These are phyloP conservation scores for Dasyurus viverrinus DNA, from an alignment of 2,113 vertebrate genomes.

Conservation along the genomic window DNA sequence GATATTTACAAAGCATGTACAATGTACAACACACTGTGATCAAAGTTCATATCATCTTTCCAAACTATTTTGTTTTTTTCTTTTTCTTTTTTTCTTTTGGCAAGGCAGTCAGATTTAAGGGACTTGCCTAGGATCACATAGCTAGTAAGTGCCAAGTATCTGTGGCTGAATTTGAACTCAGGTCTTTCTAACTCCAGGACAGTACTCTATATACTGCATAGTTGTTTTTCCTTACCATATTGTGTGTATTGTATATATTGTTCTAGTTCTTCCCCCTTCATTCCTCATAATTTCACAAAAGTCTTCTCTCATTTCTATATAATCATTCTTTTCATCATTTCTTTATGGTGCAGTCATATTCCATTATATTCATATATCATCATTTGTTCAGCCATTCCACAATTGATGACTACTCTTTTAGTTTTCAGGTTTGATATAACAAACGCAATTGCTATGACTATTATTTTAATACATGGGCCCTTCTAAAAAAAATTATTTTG, in stretches of 20 bases:
- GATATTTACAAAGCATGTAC: background rate
- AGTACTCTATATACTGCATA: background rate
- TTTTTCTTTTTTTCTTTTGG: too few species aligned
- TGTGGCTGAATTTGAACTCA: too few species aligned
- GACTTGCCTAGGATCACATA: too few species aligned
- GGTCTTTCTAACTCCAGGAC: too few species aligned
- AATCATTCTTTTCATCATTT: background rate
- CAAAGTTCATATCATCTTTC: background rate
- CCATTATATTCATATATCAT: background rate
- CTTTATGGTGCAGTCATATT: background rate
- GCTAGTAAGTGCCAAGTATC: too few species aligned
- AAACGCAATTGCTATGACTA: background rate
- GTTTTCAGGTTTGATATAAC: background rate
- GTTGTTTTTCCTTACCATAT: background rate
- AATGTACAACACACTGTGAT: background rate
- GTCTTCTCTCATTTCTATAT: background rate
- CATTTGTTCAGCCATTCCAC: background rate
- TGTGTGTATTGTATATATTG: background rate
- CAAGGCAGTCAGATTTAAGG: too few species aligned
- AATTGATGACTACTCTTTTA: background rate
- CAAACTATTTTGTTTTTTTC: too few species aligned
- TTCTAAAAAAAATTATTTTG: background rate
- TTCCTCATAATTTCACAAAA: background rate
- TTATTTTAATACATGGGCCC: background rate
- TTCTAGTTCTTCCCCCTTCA: background rate